A percentile compares a stretch with the other conserved stretches of the same genome.
Evolutionary conservation across 2,888 invertebrate genomes (phyloP).

Genomic region (Apodemia mormo): DNA sequence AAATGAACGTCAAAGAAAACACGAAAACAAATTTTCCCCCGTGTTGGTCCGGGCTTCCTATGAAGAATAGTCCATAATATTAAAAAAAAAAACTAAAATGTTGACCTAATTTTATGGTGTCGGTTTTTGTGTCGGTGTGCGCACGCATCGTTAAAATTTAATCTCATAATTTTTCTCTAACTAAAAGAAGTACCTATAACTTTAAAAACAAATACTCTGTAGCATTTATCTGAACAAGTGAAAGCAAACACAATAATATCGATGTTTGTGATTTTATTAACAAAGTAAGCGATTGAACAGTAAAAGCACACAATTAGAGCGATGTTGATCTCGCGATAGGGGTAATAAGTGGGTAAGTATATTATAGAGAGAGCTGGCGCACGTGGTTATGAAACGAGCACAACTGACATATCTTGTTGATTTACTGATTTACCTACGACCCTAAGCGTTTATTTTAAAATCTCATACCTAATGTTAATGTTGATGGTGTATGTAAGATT

Average conservation of each 20-base stretch:
- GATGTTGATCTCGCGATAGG: slow-evolving; percentile 64
- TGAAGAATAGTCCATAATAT: no score
- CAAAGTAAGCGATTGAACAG: slow-evolving; percentile 31
- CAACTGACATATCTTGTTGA: slow-evolving; percentile 6
- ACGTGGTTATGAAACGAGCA: slow-evolving; percentile 2
- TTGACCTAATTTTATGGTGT: no score
- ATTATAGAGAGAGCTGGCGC: slow-evolving; percentile 2
- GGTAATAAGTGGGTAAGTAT: slow-evolving; percentile 50
- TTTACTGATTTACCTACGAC: slow-evolving; percentile 4
- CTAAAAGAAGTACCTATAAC: no score
- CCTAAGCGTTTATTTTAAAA: background rate
- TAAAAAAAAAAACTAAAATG: no score
- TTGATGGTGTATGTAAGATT: no score
- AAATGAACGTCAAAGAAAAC: background rate
- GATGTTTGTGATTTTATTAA: slow-evolving; percentile 16
- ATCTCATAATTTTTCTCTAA: no score
- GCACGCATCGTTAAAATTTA: no score
- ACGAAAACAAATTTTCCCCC: background rate
- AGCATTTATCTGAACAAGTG: background rate
- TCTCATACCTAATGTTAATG: slow-evolving; percentile 19
- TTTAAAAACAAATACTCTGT: background rate
- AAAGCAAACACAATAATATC: slow-evolving; percentile 13
- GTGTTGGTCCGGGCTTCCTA: no score
- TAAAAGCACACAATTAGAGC: slow-evolving; percentile 67
- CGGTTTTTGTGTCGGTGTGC: no score